These are phyloP conservation scores for Miniopterus natalensis DNA, from an alignment of 2,113 vertebrate genomes.

Conservation along the genomic window DNA sequence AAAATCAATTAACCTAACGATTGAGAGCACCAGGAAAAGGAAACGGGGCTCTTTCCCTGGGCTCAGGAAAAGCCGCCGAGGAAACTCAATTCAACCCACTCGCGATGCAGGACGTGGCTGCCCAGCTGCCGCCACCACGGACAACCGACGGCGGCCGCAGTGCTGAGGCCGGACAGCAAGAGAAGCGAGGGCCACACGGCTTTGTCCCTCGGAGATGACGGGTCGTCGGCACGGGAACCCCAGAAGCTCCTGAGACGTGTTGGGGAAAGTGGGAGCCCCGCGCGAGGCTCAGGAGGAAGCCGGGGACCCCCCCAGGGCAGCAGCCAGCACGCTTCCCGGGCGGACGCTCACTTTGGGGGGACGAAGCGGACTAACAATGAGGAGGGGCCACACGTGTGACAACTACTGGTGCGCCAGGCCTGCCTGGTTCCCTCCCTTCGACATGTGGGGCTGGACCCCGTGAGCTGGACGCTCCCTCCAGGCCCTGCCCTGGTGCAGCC, in stretches of 20 bases:
- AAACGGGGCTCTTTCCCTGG: fast-evolving
- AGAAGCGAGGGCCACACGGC: background rate
- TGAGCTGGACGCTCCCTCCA: background rate
- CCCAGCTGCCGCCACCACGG: background rate
- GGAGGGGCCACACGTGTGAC: fast-evolving
- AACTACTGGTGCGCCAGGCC: fast-evolving
- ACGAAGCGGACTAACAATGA: fast-evolving
- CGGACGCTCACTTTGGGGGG: background rate
- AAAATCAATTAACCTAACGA: background rate
- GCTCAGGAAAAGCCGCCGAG: background rate
- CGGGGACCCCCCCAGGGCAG: fast-evolving
- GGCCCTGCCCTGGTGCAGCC: background rate
- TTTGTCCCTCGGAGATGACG: fast-evolving
- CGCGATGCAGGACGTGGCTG: no score
- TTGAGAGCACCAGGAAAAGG: background rate
- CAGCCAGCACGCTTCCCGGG: fast-evolving
- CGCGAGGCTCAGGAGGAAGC: no score
- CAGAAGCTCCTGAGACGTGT: background rate
- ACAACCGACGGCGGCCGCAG: background rate
- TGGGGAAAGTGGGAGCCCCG: no score
- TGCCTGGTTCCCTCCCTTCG: background rate
- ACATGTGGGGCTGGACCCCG: background rate
- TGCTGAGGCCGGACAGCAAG: background rate
- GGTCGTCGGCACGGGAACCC: background rate
- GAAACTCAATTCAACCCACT: no score